Evolutionary conservation across 2,888 invertebrate species (phyloP), one percentile per base, ranked within the genome.

Genomic region (Drosophila limbata): DNA sequence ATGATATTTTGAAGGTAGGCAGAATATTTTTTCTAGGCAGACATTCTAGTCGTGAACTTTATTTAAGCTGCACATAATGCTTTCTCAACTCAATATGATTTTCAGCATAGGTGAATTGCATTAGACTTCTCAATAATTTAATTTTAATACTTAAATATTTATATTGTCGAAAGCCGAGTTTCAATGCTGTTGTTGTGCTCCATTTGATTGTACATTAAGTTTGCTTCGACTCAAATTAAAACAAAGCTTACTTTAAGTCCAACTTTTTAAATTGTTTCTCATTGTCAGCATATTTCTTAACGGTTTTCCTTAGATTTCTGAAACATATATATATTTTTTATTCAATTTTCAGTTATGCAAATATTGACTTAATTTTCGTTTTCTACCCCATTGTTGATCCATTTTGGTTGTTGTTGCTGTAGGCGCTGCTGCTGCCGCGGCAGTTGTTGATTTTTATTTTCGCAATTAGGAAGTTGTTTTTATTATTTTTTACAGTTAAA

Each of bases 391-490:
- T 50, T 68, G 78, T 77, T 53, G n/a, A 13, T 15, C 33, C 5
- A 48, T 62, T 64, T 64, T 28, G 51, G n/a, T 33, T 61, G 31
- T 48, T 64, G 28, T 45, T 55, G 53, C 42, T 64, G 64, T 56
- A 50, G 45, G 57, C 55, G 66, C 37, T 42, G 65, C 64, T 60
- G 67, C 68, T 75, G 72, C 68, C 73, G 72, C 51, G 50, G 70
- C 72, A 68, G 76, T 66, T 81, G 84, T 75, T 86, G 84, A 83
- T 85, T 88, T 85, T 79, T 86, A 81, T 85, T 84, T 87, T 87
- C 69, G 69, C 89, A 85, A 85, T 85, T 88, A 86, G 81, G 89
- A 87, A 88, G 84, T 77, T 83, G 74, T 73, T 86, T 87, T 79
- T 88, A 80, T 88, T 84, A 83, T 84, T 77, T 76, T 77, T 70